These are phyloP conservation scores for Phalacrocorax carbo DNA, from an alignment of 2,113 vertebrate genomes.

Conservation along the genomic window DNA sequence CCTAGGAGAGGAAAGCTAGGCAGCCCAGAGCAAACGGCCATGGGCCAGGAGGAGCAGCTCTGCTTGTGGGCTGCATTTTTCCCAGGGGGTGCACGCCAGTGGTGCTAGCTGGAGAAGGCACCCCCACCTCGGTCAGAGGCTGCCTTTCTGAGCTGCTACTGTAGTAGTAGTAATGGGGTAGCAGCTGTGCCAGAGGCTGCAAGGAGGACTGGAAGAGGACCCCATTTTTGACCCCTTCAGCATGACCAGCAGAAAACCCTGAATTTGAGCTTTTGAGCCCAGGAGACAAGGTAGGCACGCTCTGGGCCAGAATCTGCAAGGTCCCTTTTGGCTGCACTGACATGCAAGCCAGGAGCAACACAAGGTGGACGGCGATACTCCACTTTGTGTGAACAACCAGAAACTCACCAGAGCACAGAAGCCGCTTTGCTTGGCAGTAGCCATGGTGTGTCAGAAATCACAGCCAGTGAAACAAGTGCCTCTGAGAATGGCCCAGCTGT, in stretches of 20 bases:
- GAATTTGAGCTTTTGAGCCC: not conserved
- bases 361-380: not conserved
- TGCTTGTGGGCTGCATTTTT: not conserved
- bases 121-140: not conserved
- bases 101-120: not conserved
- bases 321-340: not conserved
- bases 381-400: not conserved
- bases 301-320: not conserved
- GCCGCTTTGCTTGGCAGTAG: not conserved
- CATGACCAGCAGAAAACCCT: not conserved
- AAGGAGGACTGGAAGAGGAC: not conserved
- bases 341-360: rapidly evolving
- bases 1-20: not conserved
- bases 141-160: not conserved
- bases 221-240: not conserved
- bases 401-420: not conserved
- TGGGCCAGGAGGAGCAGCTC: not conserved
- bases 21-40: not conserved
- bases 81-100: not conserved
- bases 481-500: not conserved
- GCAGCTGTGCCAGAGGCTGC: rapidly evolving
- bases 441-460: not conserved
- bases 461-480: not conserved
- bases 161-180: not conserved
- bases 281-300: not conserved